These are phyloP conservation scores for Lycia hirtaria DNA, from an alignment of 2,888 invertebrate species.

Conservation along the genomic window DNA sequence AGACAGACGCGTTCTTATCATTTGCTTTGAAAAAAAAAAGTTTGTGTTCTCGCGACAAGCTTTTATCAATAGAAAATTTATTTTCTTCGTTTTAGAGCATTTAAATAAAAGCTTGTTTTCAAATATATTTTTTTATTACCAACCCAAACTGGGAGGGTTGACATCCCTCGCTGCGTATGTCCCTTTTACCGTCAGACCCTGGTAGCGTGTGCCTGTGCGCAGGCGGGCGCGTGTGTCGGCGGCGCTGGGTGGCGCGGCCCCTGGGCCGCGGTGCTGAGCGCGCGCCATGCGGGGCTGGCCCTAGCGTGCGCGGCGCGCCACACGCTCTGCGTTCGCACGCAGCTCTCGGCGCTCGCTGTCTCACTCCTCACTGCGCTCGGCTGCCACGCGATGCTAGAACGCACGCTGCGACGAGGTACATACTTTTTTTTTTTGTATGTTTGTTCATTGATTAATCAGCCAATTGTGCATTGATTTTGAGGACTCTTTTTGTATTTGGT, in stretches of 20 bases:
- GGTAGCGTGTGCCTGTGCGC: background rate
- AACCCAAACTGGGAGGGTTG: too few relatives aligned
- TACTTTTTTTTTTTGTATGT: background rate
- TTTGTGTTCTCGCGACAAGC: too few relatives aligned
- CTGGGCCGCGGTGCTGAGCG: conserved; percentile 80
- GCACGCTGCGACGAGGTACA: conserved; percentile 59
- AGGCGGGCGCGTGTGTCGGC: conserved; percentile 74
- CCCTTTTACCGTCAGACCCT: background rate
- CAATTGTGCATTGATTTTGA: too few relatives aligned
- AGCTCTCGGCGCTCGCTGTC: conserved; percentile 71
- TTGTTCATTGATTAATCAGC: too few relatives aligned
- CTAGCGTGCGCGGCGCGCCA: conserved; percentile 88
- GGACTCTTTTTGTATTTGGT: too few relatives aligned
- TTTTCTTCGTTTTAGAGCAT: too few relatives aligned
- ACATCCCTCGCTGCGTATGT: too few relatives aligned
- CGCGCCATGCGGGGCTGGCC: conserved; percentile 84
- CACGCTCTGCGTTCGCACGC: conserved; percentile 83
- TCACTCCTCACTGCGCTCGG: conserved; percentile 73
- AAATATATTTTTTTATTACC: too few relatives aligned
- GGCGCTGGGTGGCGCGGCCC: conserved; percentile 84
- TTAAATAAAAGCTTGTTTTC: too few relatives aligned
- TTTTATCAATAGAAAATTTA: too few relatives aligned
- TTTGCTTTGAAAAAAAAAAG: too few relatives aligned
- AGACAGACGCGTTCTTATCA: too few relatives aligned
- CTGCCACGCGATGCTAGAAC: conserved; percentile 67